These are phyloP conservation scores for Protobothrops flavoviridis DNA, from an alignment of 2,113 vertebrate species.

Conservation along the genomic window DNA sequence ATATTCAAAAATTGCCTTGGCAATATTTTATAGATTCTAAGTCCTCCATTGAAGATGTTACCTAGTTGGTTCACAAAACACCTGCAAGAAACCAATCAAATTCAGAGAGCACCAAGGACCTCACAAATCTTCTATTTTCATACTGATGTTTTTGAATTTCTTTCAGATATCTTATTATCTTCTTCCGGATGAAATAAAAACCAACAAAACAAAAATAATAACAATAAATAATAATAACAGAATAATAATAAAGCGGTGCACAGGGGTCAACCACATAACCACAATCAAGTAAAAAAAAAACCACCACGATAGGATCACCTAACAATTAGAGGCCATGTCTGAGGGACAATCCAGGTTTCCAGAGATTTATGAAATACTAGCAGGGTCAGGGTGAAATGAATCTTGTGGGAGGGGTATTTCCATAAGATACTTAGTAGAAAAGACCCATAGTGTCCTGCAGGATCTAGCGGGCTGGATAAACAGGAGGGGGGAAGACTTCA, in stretches of 20 bases:
- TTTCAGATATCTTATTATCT: not conserved
- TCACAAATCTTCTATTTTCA: not conserved
- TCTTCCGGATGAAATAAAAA: not conserved
- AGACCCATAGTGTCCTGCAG: not conserved
- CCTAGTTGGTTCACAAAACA: not conserved
- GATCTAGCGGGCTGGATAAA: not conserved
- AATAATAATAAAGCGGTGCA: not conserved
- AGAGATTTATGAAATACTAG: not conserved
- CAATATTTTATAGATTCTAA: not conserved
- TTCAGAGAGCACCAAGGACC: not conserved
- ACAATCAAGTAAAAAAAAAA: not conserved
- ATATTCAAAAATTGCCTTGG: not conserved
- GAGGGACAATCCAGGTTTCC: not conserved
- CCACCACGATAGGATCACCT: not conserved
- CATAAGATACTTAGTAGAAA: not conserved
- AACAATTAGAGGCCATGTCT: not conserved
- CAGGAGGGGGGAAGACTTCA: not conserved
- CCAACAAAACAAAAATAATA: not conserved
- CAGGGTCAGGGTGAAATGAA: not conserved
- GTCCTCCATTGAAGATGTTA: not conserved
- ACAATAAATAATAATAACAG: not conserved
- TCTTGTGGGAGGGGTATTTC: not conserved
- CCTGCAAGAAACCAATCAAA: not conserved
- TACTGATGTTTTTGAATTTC: not conserved
- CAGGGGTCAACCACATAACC: not conserved